These are phyloP conservation scores for Drosophila demipolita DNA, from an alignment of 2,888 invertebrate genomes.

Conservation along the genomic window DNA sequence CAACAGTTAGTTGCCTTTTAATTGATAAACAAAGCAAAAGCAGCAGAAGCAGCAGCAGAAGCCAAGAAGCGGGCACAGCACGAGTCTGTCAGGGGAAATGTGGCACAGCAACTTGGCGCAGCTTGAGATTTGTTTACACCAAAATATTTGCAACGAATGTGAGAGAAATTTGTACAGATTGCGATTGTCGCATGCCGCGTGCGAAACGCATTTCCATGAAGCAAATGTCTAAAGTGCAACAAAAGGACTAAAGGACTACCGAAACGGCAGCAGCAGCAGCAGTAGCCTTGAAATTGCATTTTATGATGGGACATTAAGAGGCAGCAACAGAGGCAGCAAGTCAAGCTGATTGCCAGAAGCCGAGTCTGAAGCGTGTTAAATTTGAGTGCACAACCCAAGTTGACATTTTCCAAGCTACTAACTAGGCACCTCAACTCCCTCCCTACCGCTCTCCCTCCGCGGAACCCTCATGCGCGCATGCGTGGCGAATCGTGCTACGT, in stretches of 20 bases:
- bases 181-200: slow-evolving; percentile 28
- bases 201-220: slow-evolving; percentile 56
- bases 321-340: slow-evolving; percentile 8
- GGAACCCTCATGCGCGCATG: slow-evolving; percentile 58
- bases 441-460: background rate
- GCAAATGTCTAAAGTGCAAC: slow-evolving; percentile 39
- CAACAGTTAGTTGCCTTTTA: slow-evolving; percentile 68
- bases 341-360: slow-evolving; percentile 5
- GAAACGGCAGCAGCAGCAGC: slow-evolving; percentile 55
- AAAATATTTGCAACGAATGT: slow-evolving; percentile 75
- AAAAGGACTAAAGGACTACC: slow-evolving; percentile 54
- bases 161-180: slow-evolving; percentile 32
- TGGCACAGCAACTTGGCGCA: slow-evolving; percentile 53
- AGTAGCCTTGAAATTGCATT: slow-evolving; percentile 75
- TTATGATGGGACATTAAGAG: slow-evolving; percentile 70
- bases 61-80: slow-evolving; percentile 30
- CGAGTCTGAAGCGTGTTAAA: slow-evolving; percentile 54
- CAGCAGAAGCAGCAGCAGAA: slow-evolving; percentile 16
- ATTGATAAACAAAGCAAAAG: slow-evolving; percentile 60
- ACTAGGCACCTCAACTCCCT: slow-evolving; percentile 46
- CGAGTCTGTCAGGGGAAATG: slow-evolving; percentile 45
- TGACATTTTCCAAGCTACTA: slow-evolving; percentile 74
- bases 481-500: slow-evolving; percentile 70
- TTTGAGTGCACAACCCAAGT: slow-evolving; percentile 55
- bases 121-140: slow-evolving; percentile 61